phyloP scores from a whole-genome alignment of 2,113 vertebrate genomes.

The Phrynosoma blainvillii region DNA sequence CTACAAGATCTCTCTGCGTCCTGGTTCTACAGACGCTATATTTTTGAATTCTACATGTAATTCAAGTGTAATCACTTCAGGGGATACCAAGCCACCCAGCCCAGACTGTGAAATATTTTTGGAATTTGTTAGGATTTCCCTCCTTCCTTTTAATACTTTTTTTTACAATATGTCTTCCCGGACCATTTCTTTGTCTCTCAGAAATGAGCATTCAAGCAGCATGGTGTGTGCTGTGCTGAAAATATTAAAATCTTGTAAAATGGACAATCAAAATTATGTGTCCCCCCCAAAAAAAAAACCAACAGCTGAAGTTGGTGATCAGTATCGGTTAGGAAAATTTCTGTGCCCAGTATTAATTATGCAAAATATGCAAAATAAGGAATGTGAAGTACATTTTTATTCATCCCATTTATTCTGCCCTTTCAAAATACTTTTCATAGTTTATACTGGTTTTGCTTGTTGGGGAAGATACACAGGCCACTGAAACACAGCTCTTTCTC shows the following conservation, averaged over 20 bases:
- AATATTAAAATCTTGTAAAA: background rate
- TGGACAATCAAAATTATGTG: background rate
- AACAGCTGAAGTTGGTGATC: too few species aligned
- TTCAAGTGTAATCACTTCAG: too few species aligned
- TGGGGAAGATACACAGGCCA: too few species aligned
- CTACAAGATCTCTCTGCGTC: too few species aligned
- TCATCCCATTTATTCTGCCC: background rate
- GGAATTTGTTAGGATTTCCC: background rate
- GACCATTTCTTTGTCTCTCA: background rate
- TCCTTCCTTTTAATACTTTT: background rate
- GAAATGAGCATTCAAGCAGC: background rate
- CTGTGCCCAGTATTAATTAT: background rate
- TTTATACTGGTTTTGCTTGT: background rate
- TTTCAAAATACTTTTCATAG: background rate
- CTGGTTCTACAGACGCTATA: too few species aligned
- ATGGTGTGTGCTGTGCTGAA: background rate
- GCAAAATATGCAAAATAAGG: background rate
- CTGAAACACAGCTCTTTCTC: background rate
- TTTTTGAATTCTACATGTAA: too few species aligned
- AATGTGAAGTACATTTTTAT: background rate
- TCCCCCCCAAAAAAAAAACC: too few species aligned
- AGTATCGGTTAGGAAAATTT: background rate
- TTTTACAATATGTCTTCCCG: background rate
- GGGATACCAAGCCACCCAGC: too few species aligned
- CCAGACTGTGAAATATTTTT: background rate